Evolutionary conservation across 1,140 invertebrate species (phyloP).

Genomic region (Tetragonula clypearis): DNA sequence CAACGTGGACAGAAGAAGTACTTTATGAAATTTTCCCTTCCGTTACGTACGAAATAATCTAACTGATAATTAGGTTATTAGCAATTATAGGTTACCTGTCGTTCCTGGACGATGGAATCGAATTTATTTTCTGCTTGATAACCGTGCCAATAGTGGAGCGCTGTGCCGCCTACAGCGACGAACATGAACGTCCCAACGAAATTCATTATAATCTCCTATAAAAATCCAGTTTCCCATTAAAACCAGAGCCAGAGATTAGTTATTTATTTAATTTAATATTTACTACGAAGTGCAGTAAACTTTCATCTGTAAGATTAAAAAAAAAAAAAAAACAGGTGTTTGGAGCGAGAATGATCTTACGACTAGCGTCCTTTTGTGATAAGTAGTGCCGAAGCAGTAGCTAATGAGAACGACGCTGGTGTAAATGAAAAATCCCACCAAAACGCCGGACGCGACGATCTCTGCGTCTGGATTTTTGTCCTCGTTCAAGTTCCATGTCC

Average conservation of each 20-base stretch:
- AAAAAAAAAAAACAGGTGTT: not conserved
- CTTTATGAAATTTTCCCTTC: not conserved
- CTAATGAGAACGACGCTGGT: slow-evolving; percentile 87
- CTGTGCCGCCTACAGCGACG: slow-evolving; percentile 90
- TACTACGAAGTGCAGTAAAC: not conserved
- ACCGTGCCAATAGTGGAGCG: slow-evolving; percentile 93
- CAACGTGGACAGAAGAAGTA: not conserved
- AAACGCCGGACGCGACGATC: slow-evolving; percentile 92
- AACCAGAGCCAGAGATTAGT: not conserved
- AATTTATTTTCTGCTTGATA: slow-evolving; percentile 90
- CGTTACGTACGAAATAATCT: too few species aligned
- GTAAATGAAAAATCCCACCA: slow-evolving; percentile 92
- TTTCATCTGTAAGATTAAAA: not conserved
- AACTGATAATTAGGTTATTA: not conserved
- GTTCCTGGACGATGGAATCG: slow-evolving; percentile 85
- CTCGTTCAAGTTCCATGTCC: slow-evolving; percentile 94
- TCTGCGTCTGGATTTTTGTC: slow-evolving; percentile 92
- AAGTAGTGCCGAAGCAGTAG: slow-evolving; percentile 87
- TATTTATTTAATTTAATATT: too few species aligned
- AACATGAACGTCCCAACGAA: slow-evolving; percentile 91
- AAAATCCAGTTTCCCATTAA: not conserved
- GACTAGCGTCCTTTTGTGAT: slow-evolving; percentile 86
- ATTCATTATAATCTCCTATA: slow-evolving; percentile 93
- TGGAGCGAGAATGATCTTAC: slow-evolving; percentile 73
- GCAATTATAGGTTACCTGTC: slow-evolving; percentile 82